Base-by-base conservation (phyloP, 2,888 invertebrate species). In the Cancer borealis region DNA sequence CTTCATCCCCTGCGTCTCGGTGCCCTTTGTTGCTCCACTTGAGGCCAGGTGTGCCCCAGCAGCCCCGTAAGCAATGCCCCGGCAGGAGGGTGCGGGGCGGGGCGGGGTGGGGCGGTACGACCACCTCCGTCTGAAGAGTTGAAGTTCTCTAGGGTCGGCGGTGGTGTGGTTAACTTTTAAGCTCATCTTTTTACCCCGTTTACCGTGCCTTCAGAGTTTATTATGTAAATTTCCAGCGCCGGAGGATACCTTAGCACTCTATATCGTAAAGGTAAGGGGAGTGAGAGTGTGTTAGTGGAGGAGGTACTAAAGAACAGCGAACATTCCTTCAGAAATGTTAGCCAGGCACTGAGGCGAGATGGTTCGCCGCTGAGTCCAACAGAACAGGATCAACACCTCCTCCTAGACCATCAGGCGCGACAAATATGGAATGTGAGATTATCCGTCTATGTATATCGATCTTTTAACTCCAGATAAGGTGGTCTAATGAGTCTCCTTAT, bases 61-160 rank as follows among this genome's bases (percentile, higher is more conserved):
- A 17, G 84, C 4, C 8, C 8, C 1, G 39, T 39, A 4, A 39
- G 6, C 39, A 26, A 14, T n/a, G 47, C 12, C 26, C 26, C 10
- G n/a, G 47, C 26, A 79, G 30, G 14, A n/a, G 17, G 0, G 47
- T 91, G 79, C 46, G 12, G 17, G 54, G 49, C 26, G 6, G 8
- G 26, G 79, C 46, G 12, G 17, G 54, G 49, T 14, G 6, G 8
- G 26, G 14, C 93, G 84, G 93, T 93, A 93, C 93, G 91, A 93
- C 60, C 12, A 6, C 14, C 88, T 21, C 54, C 45, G 60, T 87
- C 45, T 60, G 60, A 39, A 46, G 93, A 93, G 93, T 93, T 93
- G 93, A 93, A 91, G 91, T 93, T 88, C 93, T 93, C 47, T 87
- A 90, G 93, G 91, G 90, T 54, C 87, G 93, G 93, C 79, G 93